A percentile compares a stretch with the other conserved stretches of the same genome.
Conservation (phyloP, 2,888 invertebrate genomes). For the Sinhomidia bicolor region DNA sequence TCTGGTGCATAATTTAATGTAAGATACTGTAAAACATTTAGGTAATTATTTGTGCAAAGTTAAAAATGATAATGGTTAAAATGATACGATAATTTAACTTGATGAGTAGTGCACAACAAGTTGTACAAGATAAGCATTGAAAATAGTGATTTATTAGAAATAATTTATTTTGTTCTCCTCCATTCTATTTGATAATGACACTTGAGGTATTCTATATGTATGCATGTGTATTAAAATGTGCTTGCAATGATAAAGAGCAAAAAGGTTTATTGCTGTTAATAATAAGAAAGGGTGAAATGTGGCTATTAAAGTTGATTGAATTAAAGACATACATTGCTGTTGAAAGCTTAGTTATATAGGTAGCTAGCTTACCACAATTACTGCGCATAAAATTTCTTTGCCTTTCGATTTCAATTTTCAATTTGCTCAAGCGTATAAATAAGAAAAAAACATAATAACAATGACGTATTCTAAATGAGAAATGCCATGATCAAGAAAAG, state of each 20-base stretch:
- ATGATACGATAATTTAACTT: slow-evolving; percentile 31
- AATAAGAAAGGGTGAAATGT: slow-evolving; percentile 55
- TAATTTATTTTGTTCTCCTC: slow-evolving; percentile 46
- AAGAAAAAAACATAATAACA: neutral
- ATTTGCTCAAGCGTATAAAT: slow-evolving; percentile 21
- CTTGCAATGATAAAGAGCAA: neutral
- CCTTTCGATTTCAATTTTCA: slow-evolving; percentile 51
- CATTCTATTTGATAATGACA: slow-evolving; percentile 50
- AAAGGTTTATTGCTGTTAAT: neutral
- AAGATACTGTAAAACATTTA: neutral
- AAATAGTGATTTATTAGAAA: slow-evolving; percentile 22
- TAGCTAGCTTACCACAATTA: too few relatives aligned
- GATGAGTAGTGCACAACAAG: slow-evolving; percentile 3
- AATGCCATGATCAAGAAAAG: neutral
- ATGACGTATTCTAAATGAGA: neutral
- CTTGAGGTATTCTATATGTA: neutral
- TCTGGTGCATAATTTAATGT: neutral
- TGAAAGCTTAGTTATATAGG: neutral
- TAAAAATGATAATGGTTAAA: slow-evolving; percentile 20
- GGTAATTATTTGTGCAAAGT: neutral
- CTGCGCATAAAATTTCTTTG: slow-evolving; percentile 11
- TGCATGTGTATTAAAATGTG: too few relatives aligned
- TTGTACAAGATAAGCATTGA: neutral
- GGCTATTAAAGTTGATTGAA: slow-evolving; percentile 58
- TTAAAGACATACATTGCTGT: neutral